Evolutionary conservation across 2,113 vertebrate genomes (phyloP).

Genomic region (Menura novaehollandiae): DNA sequence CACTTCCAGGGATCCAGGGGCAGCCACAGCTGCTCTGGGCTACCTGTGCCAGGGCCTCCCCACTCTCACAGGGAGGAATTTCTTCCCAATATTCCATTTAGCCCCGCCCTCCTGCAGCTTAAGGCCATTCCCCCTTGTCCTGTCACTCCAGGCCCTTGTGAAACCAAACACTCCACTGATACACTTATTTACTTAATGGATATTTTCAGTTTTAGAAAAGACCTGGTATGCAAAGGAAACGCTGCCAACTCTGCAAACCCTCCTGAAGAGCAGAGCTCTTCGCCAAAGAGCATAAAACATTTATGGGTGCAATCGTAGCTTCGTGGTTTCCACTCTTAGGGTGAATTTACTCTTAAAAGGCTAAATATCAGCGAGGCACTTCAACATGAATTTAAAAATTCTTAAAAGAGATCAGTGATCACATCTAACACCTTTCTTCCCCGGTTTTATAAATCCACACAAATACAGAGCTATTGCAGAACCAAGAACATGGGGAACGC

Average conservation of each 20-base stretch:
- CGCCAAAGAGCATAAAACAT: neutral
- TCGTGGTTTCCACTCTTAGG: neutral
- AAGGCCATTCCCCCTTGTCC: neutral
- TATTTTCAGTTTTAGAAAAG: neutral
- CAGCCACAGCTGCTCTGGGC: neutral
- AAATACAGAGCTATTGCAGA: neutral
- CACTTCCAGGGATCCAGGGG: neutral
- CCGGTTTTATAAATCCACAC: neutral
- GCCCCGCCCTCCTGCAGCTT: neutral
- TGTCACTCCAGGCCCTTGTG: neutral
- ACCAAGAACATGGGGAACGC: neutral
- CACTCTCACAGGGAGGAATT: neutral
- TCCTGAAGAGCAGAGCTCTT: neutral
- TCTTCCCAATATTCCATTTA: neutral
- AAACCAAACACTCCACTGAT: neutral
- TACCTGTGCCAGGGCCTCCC: neutral
- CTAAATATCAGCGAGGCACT: neutral
- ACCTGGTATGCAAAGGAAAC: neutral
- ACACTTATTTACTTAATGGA: neutral
- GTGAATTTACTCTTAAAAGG: neutral
- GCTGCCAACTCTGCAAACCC: neutral
- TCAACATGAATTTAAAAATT: neutral
- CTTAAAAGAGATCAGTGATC: neutral
- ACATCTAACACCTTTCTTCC: neutral
- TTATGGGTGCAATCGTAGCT: accelerated